phyloP scores from a whole-genome alignment of 1,140 invertebrate genomes.

The Leptonema lineaticorne region DNA sequence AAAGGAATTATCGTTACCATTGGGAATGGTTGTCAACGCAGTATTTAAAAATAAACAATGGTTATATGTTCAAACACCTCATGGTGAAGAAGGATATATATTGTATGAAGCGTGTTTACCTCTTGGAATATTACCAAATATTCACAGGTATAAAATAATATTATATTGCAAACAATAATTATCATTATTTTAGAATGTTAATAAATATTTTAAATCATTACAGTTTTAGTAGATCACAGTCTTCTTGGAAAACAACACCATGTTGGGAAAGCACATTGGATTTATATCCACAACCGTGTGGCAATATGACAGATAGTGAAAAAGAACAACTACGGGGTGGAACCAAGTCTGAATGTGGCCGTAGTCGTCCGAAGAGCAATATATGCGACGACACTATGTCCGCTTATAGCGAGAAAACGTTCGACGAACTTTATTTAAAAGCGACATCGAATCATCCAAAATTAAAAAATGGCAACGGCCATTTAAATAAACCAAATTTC shows the following conservation, averaged over 20 bases:
- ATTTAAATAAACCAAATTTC: conserved; percentile 22
- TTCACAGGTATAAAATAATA: conserved; percentile 34
- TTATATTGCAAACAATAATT: not conserved
- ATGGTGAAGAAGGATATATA: conserved; percentile 76
- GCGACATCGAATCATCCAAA: conserved; percentile 55
- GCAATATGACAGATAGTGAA: conserved; percentile 73
- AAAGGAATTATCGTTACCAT: conserved; percentile 67
- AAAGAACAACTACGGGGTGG: conserved; percentile 61
- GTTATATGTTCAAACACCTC: conserved; percentile 80
- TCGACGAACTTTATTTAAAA: conserved; percentile 68
- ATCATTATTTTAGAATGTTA: not conserved
- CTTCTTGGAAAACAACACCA: conserved; percentile 57
- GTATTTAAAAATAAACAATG: conserved; percentile 81
- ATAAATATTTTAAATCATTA: conserved; percentile 9
- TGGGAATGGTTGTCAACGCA: conserved; percentile 82
- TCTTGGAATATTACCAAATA: conserved; percentile 64
- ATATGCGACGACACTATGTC: conserved; percentile 53
- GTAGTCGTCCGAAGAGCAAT: conserved; percentile 49
- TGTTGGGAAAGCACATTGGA: conserved; percentile 80
- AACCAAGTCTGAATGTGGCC: conserved; percentile 59
- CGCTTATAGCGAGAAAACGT: conserved; percentile 63
- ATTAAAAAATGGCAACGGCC: conserved; percentile 28
- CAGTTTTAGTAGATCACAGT: conserved; percentile 43
- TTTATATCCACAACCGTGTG: conserved; percentile 71
- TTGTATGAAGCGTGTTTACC: conserved; percentile 73